Conservation (phyloP, 2,888 invertebrate genomes). For the Limnephilus rhombicus region DNA sequence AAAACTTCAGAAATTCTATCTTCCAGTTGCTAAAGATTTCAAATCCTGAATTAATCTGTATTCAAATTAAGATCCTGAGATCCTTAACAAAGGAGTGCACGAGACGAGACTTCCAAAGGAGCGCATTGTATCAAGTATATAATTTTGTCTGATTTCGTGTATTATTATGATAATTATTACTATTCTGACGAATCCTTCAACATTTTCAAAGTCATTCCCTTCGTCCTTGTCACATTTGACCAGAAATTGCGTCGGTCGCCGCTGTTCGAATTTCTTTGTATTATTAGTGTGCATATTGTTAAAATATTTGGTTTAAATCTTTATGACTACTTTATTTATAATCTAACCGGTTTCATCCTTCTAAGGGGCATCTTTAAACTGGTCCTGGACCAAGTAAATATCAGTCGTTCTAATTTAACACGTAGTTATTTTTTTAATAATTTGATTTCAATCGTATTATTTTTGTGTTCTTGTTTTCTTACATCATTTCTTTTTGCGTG, state of each 20-base stretch:
- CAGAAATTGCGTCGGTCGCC: neutral
- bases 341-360: neutral
- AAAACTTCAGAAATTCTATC: neutral
- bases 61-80: neutral
- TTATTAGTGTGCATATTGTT: neutral
- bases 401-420: neutral
- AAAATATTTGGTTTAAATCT: neutral
- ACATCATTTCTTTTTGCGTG: no score
- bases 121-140: neutral
- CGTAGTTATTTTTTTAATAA: no score
- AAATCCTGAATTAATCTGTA: neutral
- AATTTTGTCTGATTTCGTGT: neutral
- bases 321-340: neutral
- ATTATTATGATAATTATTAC: neutral
- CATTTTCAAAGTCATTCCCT: neutral
- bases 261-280: neutral
- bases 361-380: neutral
- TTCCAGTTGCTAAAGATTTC: neutral
- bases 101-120: neutral
- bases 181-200: neutral
- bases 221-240: neutral
- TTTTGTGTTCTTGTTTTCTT: no score
- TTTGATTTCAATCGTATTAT: no score
- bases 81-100: neutral
- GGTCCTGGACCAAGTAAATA: neutral